Evolutionary conservation across 2,888 invertebrate genomes (phyloP), one percentile per base, ranked within the genome.

Genomic region (Nymphalis c-album): DNA sequence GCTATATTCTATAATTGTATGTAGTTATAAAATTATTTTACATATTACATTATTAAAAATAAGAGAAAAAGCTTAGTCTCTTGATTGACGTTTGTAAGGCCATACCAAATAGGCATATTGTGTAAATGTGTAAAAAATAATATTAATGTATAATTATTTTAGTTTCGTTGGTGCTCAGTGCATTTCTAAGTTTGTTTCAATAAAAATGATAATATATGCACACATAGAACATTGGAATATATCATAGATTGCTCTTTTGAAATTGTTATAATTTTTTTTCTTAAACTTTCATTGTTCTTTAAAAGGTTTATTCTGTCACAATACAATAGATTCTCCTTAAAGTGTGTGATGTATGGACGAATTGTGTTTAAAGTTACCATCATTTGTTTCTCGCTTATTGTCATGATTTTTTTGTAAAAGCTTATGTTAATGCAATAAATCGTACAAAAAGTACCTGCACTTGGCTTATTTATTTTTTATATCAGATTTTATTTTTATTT

Each of bases 341-440:
- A 67, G 82, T 88, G 83, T 88, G 83, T 85, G 80, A 74, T 77
- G 72, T 75, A 81, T 83, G 78, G n/a, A 55, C 31, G 26, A 82
- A 79, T 84, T 82, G 81, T 83, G 82, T 80, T 82, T 79, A 80
- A 88, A 91, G 91, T 92, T 92, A 92, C 91, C 91, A 85, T 79
- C 82, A 85, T 85, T 85, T 77, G 82, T 53, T 85, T 82, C 79
- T 81, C 80, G 79, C 86, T 84, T 85, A 83, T 86, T 91, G 84
- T 88, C 85, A 85, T 85, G 83, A 81, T 82, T 87, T 87, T n/a
- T 90, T 86, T 86, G 85, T 90, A 90, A 91, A 90, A 91, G 40
- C 86, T 57, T 90, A 88, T 90, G 87, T 91, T 90, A 89, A 85
- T 82, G 85, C 86, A 91, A 89, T 91, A 92, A 90, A 91, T 85